Evolutionary conservation across 2,888 invertebrate genomes (phyloP), one percentile per base, ranked within the genome.

Genomic region (Chesias legatella): DNA sequence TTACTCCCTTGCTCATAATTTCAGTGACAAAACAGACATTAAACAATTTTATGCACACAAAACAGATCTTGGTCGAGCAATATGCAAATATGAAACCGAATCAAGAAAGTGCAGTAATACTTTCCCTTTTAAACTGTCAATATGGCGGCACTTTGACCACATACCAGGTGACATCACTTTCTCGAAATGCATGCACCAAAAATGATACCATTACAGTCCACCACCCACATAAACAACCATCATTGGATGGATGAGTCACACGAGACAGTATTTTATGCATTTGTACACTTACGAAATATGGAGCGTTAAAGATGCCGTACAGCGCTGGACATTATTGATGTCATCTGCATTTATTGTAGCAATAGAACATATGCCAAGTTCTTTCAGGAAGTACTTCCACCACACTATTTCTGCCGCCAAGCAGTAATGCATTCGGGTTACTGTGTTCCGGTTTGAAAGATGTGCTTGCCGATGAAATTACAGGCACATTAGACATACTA

Each of bases 261-360:
- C 55, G 52, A 47, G 55, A 58, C 56, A 53, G 58, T 54, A 60
- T 64, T 59, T 58, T 63, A 67, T 70, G 72, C 77, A 78, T 72
- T 76, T 76, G 73, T 59, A 64, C 55, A 48, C n/a, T n/a, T n/a
- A n/a, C n/a, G n/a, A 60, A 67, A 61, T 60, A 43, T 58, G 24
- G 25, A 61, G 60, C 58, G 60, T 53, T 53, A 48, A 41, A 43
- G 42, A 34, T 38, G 37, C 3, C 5, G 2, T 44, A 25, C 38
- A 27, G 1, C 38, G 17, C 68, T 69, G 50, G 67, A 71, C 57
- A 55, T 6, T 60, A n/a, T 56, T 35, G 11, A 17, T 17, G 13
- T 17, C 13, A 2, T n/a, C 2, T 3, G 13, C 13, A 17, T 17
- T 17, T 17, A 17, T n/a, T n/a, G n/a, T n/a, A n/a, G n/a, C n/a